Conservation (phyloP, 2,113 vertebrate genomes). For the Holacanthus passer region DNA sequence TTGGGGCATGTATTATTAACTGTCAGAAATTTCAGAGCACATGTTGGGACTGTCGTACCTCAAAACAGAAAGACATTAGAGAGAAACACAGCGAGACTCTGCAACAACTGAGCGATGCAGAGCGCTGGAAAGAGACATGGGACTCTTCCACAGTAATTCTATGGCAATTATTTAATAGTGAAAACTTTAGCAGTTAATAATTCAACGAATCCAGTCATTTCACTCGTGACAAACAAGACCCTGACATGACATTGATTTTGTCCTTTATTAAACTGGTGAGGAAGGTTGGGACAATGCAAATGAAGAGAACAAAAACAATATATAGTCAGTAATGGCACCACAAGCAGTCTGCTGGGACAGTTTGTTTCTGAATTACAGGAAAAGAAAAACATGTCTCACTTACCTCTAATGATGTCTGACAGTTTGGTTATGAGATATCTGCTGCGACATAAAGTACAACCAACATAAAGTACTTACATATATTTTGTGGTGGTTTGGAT, state of each 20-base stretch:
- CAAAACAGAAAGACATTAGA: constrained; percentile 54
- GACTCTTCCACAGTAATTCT: background rate
- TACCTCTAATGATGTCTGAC: background rate
- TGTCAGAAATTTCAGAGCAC: constrained; percentile 54
- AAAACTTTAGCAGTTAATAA: constrained; percentile 32
- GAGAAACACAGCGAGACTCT: constrained; percentile 42
- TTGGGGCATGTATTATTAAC: constrained; percentile 77
- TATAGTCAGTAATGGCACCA: background rate
- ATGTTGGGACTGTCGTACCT: constrained; percentile 56
- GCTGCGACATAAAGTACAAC: background rate
- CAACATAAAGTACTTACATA: background rate
- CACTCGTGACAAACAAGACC: constrained; percentile 18
- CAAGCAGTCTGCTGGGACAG: background rate
- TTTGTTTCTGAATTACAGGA: constrained; percentile 2
- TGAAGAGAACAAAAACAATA: background rate
- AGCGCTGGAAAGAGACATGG: background rate
- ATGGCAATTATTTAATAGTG: background rate
- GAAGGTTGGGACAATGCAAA: constrained; percentile 3
- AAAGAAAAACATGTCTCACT: background rate
- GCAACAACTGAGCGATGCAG: constrained; percentile 5
- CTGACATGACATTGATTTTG: too few relatives aligned
- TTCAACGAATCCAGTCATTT: constrained; percentile 30
- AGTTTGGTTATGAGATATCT: background rate
- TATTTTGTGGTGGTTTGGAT: background rate
- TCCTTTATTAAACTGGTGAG: constrained; percentile 58